Evolutionary conservation across 2,113 vertebrate genomes (phyloP).

Genomic region (Ceyx melanurus): DNA sequence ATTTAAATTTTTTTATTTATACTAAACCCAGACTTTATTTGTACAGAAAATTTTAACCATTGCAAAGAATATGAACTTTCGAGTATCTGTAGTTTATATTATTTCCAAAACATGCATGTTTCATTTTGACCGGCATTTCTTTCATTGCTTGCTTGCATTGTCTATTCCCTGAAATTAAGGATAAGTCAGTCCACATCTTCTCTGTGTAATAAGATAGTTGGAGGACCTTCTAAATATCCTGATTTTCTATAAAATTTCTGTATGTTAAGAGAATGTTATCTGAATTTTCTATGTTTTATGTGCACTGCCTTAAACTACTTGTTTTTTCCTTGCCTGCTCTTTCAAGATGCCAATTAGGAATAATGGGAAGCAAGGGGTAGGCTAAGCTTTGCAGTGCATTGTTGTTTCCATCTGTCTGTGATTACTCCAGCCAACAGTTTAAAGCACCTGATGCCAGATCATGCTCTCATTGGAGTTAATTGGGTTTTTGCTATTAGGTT

Average conservation of each 20-base stretch:
- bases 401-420: constrained; percentile 78
- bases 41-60: constrained; percentile 69
- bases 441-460: constrained; percentile 52
- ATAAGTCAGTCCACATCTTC: constrained; percentile 12
- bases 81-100: constrained; percentile 66
- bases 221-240: constrained; percentile 20
- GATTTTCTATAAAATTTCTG: constrained; percentile 50
- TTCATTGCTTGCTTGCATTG: constrained; percentile 77
- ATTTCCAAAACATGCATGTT: constrained; percentile 69
- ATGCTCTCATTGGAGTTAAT: constrained; percentile 66
- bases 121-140: constrained; percentile 65
- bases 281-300: constrained; percentile 78
- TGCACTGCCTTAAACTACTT: constrained; percentile 77
- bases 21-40: constrained; percentile 53
- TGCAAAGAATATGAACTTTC: constrained; percentile 78
- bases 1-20: constrained; percentile 19
- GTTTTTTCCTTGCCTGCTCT: constrained; percentile 80
- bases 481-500: constrained; percentile 38
- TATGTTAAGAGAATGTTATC: constrained; percentile 60
- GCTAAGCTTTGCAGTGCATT: constrained; percentile 78
- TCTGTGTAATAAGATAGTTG: constrained; percentile 42
- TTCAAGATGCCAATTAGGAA: constrained; percentile 86
- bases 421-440: constrained; percentile 76
- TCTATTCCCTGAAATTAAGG: constrained; percentile 70
- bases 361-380: constrained; percentile 87